These are phyloP conservation scores for Mythimna loreyi DNA, from an alignment of 2,888 invertebrate genomes.

Conservation along the genomic window DNA sequence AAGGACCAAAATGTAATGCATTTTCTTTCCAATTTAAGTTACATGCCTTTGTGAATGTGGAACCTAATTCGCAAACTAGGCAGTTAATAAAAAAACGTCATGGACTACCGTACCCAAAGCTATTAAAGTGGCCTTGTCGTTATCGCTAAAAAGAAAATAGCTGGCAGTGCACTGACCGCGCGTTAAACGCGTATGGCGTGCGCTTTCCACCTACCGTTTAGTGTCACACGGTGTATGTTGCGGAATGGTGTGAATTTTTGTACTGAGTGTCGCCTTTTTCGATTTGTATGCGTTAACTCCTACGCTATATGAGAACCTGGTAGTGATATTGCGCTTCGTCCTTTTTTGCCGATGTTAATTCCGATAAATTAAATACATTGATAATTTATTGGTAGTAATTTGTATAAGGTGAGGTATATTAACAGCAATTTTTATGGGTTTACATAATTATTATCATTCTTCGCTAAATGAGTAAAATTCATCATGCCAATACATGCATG, in stretches of 20 bases:
- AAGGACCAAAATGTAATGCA: slow-evolving; percentile 10
- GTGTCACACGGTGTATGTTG: slow-evolving; percentile 58
- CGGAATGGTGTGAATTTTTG: slow-evolving; percentile 58
- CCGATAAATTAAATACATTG: slow-evolving; percentile 21
- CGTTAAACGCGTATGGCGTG: slow-evolving; percentile 50
- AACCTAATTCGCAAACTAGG: slow-evolving; percentile 69
- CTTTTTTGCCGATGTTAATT: slow-evolving; percentile 29
- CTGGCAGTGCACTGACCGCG: slow-evolving; percentile 78
- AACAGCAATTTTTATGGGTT: no score
- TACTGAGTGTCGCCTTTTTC: slow-evolving; percentile 44
- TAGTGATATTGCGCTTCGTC: slow-evolving; percentile 33
- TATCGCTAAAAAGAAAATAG: slow-evolving; percentile 86
- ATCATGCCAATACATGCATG: not conserved
- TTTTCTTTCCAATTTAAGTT: slow-evolving; percentile 40
- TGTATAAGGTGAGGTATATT: no score
- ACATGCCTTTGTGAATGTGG: slow-evolving; percentile 55
- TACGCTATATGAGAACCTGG: slow-evolving; percentile 50
- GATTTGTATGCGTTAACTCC: slow-evolving; percentile 58
- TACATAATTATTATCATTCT: not conserved
- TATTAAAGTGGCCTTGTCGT: slow-evolving; percentile 86
- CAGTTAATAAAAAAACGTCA: slow-evolving; percentile 73
- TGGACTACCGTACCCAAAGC: slow-evolving; percentile 84
- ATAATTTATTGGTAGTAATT: not conserved
- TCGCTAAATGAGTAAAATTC: no score
- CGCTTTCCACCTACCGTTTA: slow-evolving; percentile 64